These are phyloP conservation scores for Calliopum simillimum DNA, from an alignment of 2,888 invertebrate species.

Conservation along the genomic window DNA sequence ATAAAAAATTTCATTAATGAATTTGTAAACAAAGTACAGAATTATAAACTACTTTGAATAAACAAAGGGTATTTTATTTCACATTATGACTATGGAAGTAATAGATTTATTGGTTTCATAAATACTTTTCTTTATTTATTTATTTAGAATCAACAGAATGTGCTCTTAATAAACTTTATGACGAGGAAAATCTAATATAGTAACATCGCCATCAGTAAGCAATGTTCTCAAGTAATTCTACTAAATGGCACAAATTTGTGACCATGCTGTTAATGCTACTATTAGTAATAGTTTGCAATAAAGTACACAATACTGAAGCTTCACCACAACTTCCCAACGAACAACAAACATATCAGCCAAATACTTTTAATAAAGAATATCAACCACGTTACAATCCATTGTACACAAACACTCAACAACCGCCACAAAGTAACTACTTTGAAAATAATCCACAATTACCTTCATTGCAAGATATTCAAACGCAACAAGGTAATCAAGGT, in stretches of 20 bases:
- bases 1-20: no score
- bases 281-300: not conserved
- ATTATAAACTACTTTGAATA: no score
- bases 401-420: constrained; percentile 56
- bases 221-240: no score
- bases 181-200: no score
- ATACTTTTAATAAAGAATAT: constrained; percentile 59
- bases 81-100: no score
- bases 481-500: constrained; percentile 42
- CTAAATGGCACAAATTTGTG: not conserved
- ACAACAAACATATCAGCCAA: constrained; percentile 54
- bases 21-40: no score
- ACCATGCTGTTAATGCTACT: not conserved
- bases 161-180: no score
- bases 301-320: constrained; percentile 17
- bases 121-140: no score
- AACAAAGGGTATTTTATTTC: no score
- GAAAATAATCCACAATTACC: constrained; percentile 55
- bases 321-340: constrained; percentile 44
- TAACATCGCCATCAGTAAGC: no score
- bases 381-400: constrained; percentile 62
- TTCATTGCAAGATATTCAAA: constrained; percentile 51
- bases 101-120: no score
- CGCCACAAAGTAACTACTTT: constrained; percentile 52
- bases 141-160: no score